Percentiles rank a stretch among this genome's conserved stretches.
Evolutionary conservation across 92 coral and sea anemone species (phyloP).

Genomic region (Zoanthus sociatus): DNA sequence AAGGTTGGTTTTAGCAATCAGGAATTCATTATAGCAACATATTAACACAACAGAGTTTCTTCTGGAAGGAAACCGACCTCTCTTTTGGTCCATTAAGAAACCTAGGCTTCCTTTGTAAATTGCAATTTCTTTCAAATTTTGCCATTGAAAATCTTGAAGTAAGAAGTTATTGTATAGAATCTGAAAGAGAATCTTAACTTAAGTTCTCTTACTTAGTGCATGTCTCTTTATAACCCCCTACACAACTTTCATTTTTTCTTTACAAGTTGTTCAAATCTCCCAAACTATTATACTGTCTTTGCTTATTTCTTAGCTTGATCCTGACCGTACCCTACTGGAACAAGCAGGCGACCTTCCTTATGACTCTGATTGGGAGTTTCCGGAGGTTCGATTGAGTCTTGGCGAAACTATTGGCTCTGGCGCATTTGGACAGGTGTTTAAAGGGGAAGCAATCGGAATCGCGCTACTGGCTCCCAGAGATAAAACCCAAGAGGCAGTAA

Average conservation of each 20-base stretch:
- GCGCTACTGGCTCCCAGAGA: constrained; percentile 54
- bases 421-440: constrained; percentile 62
- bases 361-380: constrained; percentile 70
- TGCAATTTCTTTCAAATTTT: too few species aligned
- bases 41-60: too few species aligned
- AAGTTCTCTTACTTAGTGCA: not conserved
- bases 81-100: too few species aligned
- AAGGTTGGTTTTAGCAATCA: not conserved
- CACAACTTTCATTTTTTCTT: too few species aligned
- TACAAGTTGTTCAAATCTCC: not conserved
- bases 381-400: constrained; percentile 37
- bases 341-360: constrained; percentile 68
- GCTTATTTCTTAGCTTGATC: constrained; percentile 48
- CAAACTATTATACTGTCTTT: not conserved
- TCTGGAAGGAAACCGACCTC: too few species aligned
- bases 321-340: constrained; percentile 53
- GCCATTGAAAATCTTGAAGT: too few species aligned
- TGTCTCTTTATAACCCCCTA: not conserved
- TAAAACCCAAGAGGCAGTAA: constrained; percentile 51
- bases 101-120: too few species aligned
- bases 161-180: too few species aligned
- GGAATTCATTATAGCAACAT: too few species aligned
- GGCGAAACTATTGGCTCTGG: constrained; percentile 58
- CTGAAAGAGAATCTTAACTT: too few species aligned
- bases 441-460: constrained; percentile 60